Conservation (phyloP, 1,140 invertebrate species). For the Paraescarpia echinospica region DNA sequence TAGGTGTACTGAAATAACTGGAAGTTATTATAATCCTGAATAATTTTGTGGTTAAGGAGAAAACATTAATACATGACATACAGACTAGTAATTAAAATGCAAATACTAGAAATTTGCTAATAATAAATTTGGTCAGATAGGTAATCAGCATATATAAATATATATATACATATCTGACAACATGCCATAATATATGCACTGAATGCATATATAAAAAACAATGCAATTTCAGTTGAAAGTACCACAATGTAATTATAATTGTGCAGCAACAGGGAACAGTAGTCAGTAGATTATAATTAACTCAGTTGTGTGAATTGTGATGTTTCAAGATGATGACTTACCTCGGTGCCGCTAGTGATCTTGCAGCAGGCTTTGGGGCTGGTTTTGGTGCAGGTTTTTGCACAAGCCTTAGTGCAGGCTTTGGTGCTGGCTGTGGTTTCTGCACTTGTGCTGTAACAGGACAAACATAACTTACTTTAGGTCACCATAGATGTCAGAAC, state of each 20-base stretch:
- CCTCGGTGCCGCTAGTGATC: not conserved
- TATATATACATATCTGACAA: not conserved
- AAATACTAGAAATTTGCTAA: not conserved
- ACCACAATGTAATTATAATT: not conserved
- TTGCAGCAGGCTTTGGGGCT: not conserved
- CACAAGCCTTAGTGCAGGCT: not conserved
- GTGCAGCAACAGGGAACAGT: too few species aligned
- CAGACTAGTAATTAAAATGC: not conserved
- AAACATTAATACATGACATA: not conserved
- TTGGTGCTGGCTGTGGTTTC: not conserved
- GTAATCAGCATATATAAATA: not conserved
- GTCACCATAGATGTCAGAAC: too few species aligned
- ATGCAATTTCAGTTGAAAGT: not conserved
- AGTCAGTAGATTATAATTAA: too few species aligned
- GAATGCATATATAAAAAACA: not conserved
- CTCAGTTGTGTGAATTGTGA: not conserved
- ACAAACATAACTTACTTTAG: not conserved
- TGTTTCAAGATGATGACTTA: not conserved
- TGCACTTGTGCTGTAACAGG: not conserved
- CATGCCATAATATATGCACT: not conserved
- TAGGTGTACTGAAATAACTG: too few species aligned
- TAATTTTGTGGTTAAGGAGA: not conserved
- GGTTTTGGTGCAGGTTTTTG: not conserved
- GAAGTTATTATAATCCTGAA: too few species aligned
- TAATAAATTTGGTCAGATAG: not conserved